phyloP scores from a whole-genome alignment of 2,113 vertebrate species.

The Calypte anna region DNA sequence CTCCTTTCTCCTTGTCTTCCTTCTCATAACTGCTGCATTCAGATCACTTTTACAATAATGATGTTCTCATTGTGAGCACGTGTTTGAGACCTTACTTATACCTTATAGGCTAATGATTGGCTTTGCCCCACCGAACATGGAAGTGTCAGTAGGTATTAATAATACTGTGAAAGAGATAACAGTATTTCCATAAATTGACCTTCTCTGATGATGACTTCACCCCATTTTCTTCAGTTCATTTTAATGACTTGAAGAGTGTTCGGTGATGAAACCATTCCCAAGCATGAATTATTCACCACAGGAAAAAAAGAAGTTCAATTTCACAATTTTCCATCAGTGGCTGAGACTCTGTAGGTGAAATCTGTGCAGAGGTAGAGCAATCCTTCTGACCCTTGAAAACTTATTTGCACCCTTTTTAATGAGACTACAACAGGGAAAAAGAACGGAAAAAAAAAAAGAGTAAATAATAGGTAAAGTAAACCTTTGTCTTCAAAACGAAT shows the following conservation, averaged over 20 bases:
- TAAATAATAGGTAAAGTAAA: neutral
- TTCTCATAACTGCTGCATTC: neutral
- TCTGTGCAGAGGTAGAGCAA: constrained; percentile 25
- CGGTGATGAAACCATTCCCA: constrained; percentile 67
- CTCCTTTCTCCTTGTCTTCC: constrained; percentile 40
- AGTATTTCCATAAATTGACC: constrained; percentile 76
- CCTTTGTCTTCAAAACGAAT: neutral
- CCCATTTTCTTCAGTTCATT: constrained; percentile 72
- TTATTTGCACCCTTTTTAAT: neutral
- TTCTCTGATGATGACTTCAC: constrained; percentile 71
- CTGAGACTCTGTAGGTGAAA: constrained; percentile 44
- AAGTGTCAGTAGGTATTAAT: constrained; percentile 71
- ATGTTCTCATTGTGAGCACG: neutral
- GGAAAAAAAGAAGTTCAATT: constrained; percentile 55
- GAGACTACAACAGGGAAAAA: neutral
- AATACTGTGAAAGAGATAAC: constrained; percentile 69
- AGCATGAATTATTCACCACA: constrained; percentile 72
- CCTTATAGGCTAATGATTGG: constrained; percentile 56
- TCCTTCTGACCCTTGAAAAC: neutral
- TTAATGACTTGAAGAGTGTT: constrained; percentile 72
- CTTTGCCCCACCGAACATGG: neutral
- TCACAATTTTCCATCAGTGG: constrained; percentile 43
- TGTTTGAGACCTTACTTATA: constrained; percentile 40
- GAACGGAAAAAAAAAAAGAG: neutral
- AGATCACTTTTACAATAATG: neutral